Percentiles rank a stretch among this genome's conserved stretches.
Conservation (phyloP, 35 echinoderm and acorn worm species). For the Lytechinus variegatus region DNA sequence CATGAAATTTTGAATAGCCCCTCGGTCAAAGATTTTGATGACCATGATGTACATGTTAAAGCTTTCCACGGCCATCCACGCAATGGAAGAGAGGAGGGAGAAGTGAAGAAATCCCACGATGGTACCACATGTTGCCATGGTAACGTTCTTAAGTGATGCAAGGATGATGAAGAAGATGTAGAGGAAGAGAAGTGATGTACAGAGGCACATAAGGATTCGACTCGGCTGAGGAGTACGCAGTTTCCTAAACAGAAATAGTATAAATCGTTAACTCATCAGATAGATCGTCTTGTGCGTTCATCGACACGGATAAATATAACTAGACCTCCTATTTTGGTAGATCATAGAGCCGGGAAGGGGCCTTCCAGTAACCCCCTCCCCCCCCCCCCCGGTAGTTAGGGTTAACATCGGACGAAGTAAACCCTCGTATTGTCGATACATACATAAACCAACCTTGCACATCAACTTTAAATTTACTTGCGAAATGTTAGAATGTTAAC, state of each 20-base stretch:
- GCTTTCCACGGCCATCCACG: slow-evolving; percentile 40
- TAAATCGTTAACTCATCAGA: too few relatives aligned
- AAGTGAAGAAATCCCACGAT: slow-evolving; percentile 28
- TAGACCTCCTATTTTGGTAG: too few relatives aligned
- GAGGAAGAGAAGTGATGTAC: slow-evolving; percentile 52
- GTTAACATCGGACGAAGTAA: too few relatives aligned
- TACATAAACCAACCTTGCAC: too few relatives aligned
- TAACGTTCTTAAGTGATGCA: neutral
- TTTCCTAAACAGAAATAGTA: neutral
- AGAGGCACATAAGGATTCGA: slow-evolving; percentile 51
- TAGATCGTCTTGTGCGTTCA: too few relatives aligned
- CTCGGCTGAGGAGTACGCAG: slow-evolving; percentile 2
- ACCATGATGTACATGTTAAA: slow-evolving; percentile 46
- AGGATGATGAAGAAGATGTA: slow-evolving; percentile 55
- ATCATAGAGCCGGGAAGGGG: too few relatives aligned
- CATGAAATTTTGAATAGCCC: neutral
- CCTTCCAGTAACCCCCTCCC: too few relatives aligned
- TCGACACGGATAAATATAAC: too few relatives aligned
- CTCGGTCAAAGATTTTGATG: slow-evolving; percentile 22
- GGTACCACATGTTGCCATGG: slow-evolving; percentile 22
- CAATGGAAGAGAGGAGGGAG: neutral
- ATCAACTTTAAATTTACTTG: too few relatives aligned
- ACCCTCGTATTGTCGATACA: too few relatives aligned
- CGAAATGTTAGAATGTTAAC: too few relatives aligned
- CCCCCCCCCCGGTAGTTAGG: too few relatives aligned